phyloP scores from a whole-genome alignment of 2,797 vertebrate species.

The Enteromius trimaculatus region DNA sequence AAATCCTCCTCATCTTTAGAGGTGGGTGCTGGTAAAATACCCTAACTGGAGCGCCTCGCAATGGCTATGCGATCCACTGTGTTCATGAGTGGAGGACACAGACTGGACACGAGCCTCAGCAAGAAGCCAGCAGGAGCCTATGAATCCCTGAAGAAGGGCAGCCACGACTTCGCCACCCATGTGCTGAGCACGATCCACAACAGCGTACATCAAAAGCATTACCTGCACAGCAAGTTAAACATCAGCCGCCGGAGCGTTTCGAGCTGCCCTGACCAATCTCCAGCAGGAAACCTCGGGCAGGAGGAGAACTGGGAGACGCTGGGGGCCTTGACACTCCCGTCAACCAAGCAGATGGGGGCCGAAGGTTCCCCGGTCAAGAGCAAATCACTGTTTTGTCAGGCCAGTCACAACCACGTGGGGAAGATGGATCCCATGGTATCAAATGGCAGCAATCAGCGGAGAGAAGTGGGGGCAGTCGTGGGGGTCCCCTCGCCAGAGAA shows the following conservation, averaged over 20 bases:
- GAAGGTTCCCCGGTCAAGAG: constrained; percentile 63
- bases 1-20: constrained; percentile 19
- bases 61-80: constrained; percentile 77
- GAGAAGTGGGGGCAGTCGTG: constrained; percentile 61
- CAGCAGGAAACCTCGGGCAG: constrained; percentile 38
- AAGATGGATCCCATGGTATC: constrained; percentile 61
- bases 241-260: constrained; percentile 23
- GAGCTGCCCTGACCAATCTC: constrained; percentile 48
- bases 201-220: constrained; percentile 43
- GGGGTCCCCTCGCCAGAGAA: constrained; percentile 67
- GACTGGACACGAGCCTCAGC: constrained; percentile 56
- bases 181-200: constrained; percentile 63
- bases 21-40: constrained; percentile 43
- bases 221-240: constrained; percentile 54
- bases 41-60: background rate
- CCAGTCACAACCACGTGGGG: constrained; percentile 58
- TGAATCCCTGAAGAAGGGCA: constrained; percentile 64
- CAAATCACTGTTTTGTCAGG: constrained; percentile 65
- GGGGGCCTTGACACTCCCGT: constrained; percentile 51
- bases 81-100: constrained; percentile 65
- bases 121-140: constrained; percentile 40
- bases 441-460: constrained; percentile 60
- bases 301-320: constrained; percentile 65
- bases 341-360: constrained; percentile 65
- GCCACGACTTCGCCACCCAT: constrained; percentile 56